Conservation (phyloP, 2,888 invertebrate species). For the Noctua janthe region DNA sequence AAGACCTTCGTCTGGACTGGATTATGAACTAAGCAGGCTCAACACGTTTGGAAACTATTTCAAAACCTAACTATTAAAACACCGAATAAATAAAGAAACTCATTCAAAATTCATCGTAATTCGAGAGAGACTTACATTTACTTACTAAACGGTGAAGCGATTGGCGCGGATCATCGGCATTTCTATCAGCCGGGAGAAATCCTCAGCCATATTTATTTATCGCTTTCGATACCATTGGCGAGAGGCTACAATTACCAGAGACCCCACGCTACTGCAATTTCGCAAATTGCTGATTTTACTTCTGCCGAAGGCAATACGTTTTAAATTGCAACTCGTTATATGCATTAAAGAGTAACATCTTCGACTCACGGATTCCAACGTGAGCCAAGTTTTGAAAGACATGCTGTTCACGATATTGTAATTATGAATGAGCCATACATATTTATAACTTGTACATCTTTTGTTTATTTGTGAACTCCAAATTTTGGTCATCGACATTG, state of each 20-base stretch:
- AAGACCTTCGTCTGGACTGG: not conserved
- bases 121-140: constrained; percentile 48
- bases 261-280: constrained; percentile 86
- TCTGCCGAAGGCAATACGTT: constrained; percentile 83
- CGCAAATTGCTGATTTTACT: constrained; percentile 87
- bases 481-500: constrained; percentile 61
- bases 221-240: constrained; percentile 78
- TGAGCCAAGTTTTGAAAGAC: constrained; percentile 61
- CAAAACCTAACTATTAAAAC: too few relatives aligned
- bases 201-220: constrained; percentile 84
- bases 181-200: constrained; percentile 73
- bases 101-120: constrained; percentile 31
- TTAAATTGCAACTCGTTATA: constrained; percentile 85
- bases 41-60: not conserved
- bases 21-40: not conserved
- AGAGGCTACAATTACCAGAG: constrained; percentile 84
- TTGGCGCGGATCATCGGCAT: constrained; percentile 52
- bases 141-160: constrained; percentile 51
- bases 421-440: constrained; percentile 55
- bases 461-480: constrained; percentile 56
- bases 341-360: constrained; percentile 78
- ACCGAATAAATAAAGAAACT: constrained; percentile 26
- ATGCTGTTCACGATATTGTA: constrained; percentile 53
- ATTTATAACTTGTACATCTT: constrained; percentile 50
- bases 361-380: constrained; percentile 63